Evolutionary conservation across 2,888 invertebrate genomes (phyloP), one percentile per base, ranked within the genome.

Genomic region (Hirtodrosophila alboralis): DNA sequence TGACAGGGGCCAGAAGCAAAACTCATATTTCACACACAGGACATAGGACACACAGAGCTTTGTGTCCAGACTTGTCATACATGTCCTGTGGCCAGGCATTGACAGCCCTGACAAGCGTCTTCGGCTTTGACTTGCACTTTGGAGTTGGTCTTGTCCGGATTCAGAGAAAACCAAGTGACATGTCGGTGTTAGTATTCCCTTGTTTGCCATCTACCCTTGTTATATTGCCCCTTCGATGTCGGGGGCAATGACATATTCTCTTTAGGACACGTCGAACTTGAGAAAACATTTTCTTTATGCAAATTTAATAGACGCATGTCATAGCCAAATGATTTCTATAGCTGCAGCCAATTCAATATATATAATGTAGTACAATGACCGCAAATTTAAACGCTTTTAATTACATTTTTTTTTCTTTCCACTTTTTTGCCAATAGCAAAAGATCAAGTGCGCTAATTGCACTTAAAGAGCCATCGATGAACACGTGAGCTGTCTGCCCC

Each of bases 361-460:
- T 18, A 21, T 26, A n/a, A 30, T 30, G n/a, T 13, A 4, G 13
- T 4, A 66, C 84, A 81, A 45, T 48, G 69, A 62, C 78, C 75
- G 48, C 41, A 62, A 36, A 43, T 38, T 33, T 83, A 85, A 85
- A 63, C 60, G 53, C 62, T 49, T 66, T 75, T 83, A 78, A 78
- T 78, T 85, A 58, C 45, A 44, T 52, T 34, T 18, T 34, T 40
- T 48, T 43, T 54, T 53, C 48, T 27, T 40, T 48, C 40, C 51
- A 51, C 48, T 27, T 26, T 23, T 10, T 21, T 16, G 10, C 26
- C 43, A 34, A 58, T 56, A 52, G 36, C 59, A 18, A 84, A 47
- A 74, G 79, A 79, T 79, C 84, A 86, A 79, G 62, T 86, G 69
- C 48, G 21, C 34, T 41, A 74, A 80, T 62, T 61, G 70, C 41